phyloP scores from a whole-genome alignment of 1,140 invertebrate genomes.

The Ptiloglossa arizonensis region DNA sequence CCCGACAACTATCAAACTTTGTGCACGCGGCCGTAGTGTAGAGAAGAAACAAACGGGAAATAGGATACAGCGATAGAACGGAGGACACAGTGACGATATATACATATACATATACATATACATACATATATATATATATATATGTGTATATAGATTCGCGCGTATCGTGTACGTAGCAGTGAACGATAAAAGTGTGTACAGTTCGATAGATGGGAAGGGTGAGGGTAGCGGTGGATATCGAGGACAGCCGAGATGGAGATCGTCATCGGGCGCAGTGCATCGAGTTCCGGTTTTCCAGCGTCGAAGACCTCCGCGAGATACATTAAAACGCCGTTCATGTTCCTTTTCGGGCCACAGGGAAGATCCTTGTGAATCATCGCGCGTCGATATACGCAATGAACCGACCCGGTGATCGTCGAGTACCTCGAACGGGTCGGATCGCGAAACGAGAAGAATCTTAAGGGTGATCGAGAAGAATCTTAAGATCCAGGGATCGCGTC shows the following conservation, averaged over 20 bases:
- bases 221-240: background rate
- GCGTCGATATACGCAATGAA: constrained; percentile 58
- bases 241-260: constrained; percentile 52
- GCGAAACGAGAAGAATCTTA: too few species aligned
- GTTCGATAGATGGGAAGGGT: constrained; percentile 14
- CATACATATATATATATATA: too few species aligned
- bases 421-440: constrained; percentile 38
- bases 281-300: constrained; percentile 10
- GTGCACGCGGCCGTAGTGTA: constrained; percentile 47
- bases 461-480: too few species aligned
- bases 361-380: constrained; percentile 38
- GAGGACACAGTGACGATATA: constrained; percentile 26
- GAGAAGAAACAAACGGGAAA: constrained; percentile 10
- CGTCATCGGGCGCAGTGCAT: constrained; percentile 22
- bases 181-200: background rate
- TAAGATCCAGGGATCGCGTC: constrained; percentile 27
- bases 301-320: constrained; percentile 36
- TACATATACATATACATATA: background rate
- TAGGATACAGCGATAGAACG: constrained; percentile 10
- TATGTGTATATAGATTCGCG: too few species aligned
- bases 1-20: constrained; percentile 37
- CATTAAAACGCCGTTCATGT: constrained; percentile 62
- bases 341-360: constrained; percentile 66
- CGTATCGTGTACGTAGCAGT: background rate
- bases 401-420: constrained; percentile 55